Evolutionary conservation across 2,113 vertebrate genomes (phyloP), one percentile per base, ranked within the genome.

Genomic region (Sinocyclocheilus grahami): DNA sequence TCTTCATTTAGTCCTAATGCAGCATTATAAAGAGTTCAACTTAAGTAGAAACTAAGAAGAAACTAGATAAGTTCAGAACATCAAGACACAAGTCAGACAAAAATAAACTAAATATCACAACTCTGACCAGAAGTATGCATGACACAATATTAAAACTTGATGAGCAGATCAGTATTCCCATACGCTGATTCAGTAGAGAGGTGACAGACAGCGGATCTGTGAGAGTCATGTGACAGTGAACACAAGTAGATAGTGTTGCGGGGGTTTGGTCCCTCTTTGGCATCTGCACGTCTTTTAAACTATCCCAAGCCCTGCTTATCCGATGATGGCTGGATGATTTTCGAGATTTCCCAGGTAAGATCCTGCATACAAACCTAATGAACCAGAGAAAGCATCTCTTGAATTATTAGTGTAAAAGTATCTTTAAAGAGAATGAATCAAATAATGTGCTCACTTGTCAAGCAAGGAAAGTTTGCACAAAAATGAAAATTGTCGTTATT

Each of bases 301-400:
- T 83, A 91, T 93, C 86, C 85, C 86, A 90, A 88, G 89, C 74
- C 82, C 90, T 92, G 90, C 91, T 92, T 86, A 92, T 87, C 87
- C 86, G 89, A 92, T 90, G 90, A 84, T 92, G 91, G 88, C 91
- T 69, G 87, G 92, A 90, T 79, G 89, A 83, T 89, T 88, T 90
- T 87, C 72, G 30, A 79, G 86, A 90, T 87, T 87, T 82, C 82
- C 86, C 92, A 95, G 92, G 94, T 95, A 94, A 94, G 92, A 87
- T 58, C 53, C 79, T 53, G 79, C 51, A 80, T 69, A 22, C 33
- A 84, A 87, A 82, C 80, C 75, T 78, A 48, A 88, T 88, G 87
- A 88, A 86, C 53, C 89, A 91, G 90, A 93, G 87, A 92, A 92
- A 92, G 87, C 92, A 93, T 91, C 90, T 91, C 83, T 89, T 63